Percentiles rank a stretch among this genome's conserved stretches.
Evolutionary conservation across 30 jellyfish, hydroid and myxozoan genomes (phyloP).

Genomic region (Pelagia noctiluca): DNA sequence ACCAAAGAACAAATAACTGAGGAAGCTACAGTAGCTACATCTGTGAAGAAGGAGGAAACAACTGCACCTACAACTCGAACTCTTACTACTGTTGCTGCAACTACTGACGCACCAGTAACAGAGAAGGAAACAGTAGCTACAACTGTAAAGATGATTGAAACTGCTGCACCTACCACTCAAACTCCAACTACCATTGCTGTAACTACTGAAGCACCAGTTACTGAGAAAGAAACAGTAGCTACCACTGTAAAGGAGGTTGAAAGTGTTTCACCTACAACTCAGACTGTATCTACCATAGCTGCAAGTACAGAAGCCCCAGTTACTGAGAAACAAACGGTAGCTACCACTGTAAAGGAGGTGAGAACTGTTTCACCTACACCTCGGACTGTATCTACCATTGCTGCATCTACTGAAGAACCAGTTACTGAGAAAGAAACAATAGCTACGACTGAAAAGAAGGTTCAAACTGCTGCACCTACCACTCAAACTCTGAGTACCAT

Average conservation of each 20-base stretch:
- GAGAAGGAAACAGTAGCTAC: not conserved
- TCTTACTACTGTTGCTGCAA: not conserved
- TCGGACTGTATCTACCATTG: not conserved
- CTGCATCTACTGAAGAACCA: conserved; percentile 1
- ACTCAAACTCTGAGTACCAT: not conserved
- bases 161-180: not conserved
- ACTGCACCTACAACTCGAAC: not conserved
- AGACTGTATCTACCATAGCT: not conserved
- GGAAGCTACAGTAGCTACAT: not conserved
- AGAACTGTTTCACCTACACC: too few relatives aligned
- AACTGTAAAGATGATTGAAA: not conserved
- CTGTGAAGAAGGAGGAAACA: not conserved
- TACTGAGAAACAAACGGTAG: not conserved
- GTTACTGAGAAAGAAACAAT: not conserved
- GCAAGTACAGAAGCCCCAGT: not conserved
- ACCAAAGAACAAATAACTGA: not conserved
- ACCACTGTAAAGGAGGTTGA: not conserved
- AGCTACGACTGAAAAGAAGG: conserved; percentile 4
- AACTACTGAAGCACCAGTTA: conserved; percentile 5
- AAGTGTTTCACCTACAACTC: not conserved
- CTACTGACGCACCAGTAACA: not conserved
- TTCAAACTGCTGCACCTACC: not conserved
- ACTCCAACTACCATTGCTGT: not conserved
- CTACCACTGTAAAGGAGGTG: not conserved
- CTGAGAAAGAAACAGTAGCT: not conserved